Percentiles rank a stretch among this genome's conserved stretches.
phyloP scores from a whole-genome alignment of 2,113 vertebrate species.

The Eira barbara region DNA sequence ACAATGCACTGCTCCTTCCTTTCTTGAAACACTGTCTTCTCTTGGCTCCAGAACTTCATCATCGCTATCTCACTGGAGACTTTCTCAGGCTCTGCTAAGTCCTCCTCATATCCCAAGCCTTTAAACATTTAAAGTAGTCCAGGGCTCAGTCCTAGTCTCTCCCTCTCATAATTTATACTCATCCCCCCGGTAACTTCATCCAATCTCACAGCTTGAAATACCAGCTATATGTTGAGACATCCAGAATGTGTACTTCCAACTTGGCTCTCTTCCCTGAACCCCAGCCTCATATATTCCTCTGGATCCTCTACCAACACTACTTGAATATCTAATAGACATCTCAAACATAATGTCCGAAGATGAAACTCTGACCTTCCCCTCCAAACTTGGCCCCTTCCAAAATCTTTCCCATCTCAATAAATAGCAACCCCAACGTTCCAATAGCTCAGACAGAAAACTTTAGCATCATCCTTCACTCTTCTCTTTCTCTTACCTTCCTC shows the following conservation, averaged over 20 bases:
- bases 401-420: neutral
- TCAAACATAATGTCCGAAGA: neutral
- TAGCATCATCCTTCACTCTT: neutral
- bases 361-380: neutral
- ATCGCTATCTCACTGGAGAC: neutral
- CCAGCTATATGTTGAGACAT: neutral
- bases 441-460: neutral
- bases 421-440: neutral
- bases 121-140: neutral
- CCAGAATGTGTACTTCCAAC: neutral
- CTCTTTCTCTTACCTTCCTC: neutral
- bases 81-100: neutral
- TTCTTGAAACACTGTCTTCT: neutral
- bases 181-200: neutral
- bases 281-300: neutral
- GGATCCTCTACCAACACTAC: neutral
- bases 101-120: neutral
- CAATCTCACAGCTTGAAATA: neutral
- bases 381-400: neutral
- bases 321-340: neutral
- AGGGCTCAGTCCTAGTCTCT: neutral
- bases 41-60: neutral
- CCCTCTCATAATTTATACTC: neutral
- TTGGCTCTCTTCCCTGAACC: neutral
- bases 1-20: neutral